These are phyloP conservation scores for Babylonia areolata DNA, from an alignment of 1,140 invertebrate genomes.

Conservation along the genomic window DNA sequence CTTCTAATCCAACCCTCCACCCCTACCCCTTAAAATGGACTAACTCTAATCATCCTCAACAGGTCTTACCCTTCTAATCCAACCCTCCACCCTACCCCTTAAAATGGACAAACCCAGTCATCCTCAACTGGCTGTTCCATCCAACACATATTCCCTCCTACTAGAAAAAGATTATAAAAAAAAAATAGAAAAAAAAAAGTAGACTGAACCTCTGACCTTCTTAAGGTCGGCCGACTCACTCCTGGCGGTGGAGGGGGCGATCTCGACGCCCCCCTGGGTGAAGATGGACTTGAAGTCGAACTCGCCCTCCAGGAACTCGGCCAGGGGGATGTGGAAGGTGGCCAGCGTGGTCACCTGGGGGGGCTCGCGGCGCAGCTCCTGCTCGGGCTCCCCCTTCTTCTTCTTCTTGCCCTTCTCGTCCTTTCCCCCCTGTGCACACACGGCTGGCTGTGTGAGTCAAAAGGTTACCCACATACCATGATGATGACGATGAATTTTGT, in stretches of 20 bases:
- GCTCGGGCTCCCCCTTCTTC: slow-evolving; percentile 66
- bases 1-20: too few relatives aligned
- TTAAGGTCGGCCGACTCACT: slow-evolving; percentile 53
- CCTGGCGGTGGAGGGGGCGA: slow-evolving; percentile 53
- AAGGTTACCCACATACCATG: too few relatives aligned
- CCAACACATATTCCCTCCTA: too few relatives aligned
- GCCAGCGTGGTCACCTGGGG: slow-evolving; percentile 67
- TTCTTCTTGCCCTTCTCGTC: slow-evolving; percentile 55
- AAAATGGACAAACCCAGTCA: too few relatives aligned
- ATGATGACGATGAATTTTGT: too few relatives aligned
- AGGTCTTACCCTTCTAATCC: too few relatives aligned
- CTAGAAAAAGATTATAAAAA: too few relatives aligned
- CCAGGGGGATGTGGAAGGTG: slow-evolving; percentile 67
- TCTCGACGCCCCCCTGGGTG: slow-evolving; percentile 54
- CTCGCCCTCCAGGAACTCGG: slow-evolving; percentile 70
- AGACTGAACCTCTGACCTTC: slow-evolving; percentile 43
- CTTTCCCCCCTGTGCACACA: background rate
- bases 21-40: too few relatives aligned
- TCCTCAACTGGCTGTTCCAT: too few relatives aligned
- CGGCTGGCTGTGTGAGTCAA: too few relatives aligned
- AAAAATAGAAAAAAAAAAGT: background rate
- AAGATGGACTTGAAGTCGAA: slow-evolving; percentile 57
- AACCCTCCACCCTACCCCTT: too few relatives aligned
- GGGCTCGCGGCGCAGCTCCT: slow-evolving; percentile 63
- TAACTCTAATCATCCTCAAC: too few relatives aligned